Evolutionary conservation across 2,113 vertebrate genomes (phyloP).

Genomic region (Nettapus auritus): DNA sequence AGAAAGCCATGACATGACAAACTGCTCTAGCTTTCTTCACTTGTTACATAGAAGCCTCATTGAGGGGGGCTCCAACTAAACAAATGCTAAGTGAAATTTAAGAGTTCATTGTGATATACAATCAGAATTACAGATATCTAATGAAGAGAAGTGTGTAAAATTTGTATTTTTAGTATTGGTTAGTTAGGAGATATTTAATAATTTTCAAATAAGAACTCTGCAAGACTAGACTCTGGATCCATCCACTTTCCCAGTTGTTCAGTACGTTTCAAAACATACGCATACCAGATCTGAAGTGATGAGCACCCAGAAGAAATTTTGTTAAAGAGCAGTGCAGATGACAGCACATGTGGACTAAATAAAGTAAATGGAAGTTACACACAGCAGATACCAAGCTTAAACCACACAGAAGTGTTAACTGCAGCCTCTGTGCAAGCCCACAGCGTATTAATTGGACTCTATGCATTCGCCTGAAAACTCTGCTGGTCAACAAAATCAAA

Average conservation of each 20-base stretch:
- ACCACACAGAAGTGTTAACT: background rate
- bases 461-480: background rate
- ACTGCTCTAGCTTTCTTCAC: background rate
- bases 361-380: background rate
- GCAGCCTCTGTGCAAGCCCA: background rate
- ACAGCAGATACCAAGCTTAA: background rate
- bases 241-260: background rate
- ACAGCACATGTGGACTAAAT: background rate
- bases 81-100: background rate
- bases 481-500: constrained; percentile 48
- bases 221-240: background rate
- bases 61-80: background rate
- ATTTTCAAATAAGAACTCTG: background rate
- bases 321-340: background rate
- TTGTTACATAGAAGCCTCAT: background rate
- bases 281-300: background rate
- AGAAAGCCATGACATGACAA: background rate
- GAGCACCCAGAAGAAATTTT: background rate
- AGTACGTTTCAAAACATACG: background rate
- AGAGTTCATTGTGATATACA: background rate
- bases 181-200: background rate
- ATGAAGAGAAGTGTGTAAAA: background rate
- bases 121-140: accelerated
- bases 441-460: background rate
- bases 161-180: background rate